These are phyloP conservation scores for Ariopsis seemanni DNA, from an alignment of 2,113 vertebrate species.

Conservation along the genomic window DNA sequence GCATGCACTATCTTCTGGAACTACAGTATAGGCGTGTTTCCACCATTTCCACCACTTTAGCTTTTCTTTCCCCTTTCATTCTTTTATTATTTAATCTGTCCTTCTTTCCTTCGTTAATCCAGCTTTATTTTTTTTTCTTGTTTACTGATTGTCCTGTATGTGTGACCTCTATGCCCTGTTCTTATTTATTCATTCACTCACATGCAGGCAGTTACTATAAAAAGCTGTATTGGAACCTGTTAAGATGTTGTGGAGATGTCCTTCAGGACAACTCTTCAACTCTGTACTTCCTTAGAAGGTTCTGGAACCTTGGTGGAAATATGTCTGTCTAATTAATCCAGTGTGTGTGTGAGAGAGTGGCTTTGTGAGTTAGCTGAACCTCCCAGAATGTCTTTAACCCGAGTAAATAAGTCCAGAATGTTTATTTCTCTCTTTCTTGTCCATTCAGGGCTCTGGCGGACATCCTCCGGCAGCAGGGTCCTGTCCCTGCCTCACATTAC, in stretches of 20 bases:
- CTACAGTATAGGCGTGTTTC: background rate
- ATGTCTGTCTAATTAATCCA: too few species aligned
- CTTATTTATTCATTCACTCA: too few species aligned
- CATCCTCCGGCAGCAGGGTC: conserved; percentile 95
- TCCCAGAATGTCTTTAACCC: background rate
- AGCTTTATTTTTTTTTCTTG: background rate
- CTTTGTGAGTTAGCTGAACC: background rate
- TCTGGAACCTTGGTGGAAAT: background rate
- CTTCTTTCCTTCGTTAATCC: background rate
- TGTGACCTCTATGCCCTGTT: background rate
- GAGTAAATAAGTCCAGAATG: background rate
- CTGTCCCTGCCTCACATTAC: conserved; percentile 88
- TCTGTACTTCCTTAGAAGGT: too few species aligned
- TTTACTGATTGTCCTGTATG: background rate
- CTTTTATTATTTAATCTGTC: background rate
- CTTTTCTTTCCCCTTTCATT: too few species aligned
- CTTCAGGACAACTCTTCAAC: too few species aligned
- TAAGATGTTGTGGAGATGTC: too few species aligned
- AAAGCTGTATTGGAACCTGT: background rate
- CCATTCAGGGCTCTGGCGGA: conserved; percentile 90
- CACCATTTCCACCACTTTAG: background rate
- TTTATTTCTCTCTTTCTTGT: conserved; percentile 23
- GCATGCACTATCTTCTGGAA: too few species aligned
- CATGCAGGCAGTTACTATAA: background rate
- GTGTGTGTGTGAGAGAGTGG: background rate